A percentile compares a stretch with the other conserved stretches of the same genome.
phyloP scores from a whole-genome alignment of 2,113 vertebrate species.

The Elaphurus davidianus region DNA sequence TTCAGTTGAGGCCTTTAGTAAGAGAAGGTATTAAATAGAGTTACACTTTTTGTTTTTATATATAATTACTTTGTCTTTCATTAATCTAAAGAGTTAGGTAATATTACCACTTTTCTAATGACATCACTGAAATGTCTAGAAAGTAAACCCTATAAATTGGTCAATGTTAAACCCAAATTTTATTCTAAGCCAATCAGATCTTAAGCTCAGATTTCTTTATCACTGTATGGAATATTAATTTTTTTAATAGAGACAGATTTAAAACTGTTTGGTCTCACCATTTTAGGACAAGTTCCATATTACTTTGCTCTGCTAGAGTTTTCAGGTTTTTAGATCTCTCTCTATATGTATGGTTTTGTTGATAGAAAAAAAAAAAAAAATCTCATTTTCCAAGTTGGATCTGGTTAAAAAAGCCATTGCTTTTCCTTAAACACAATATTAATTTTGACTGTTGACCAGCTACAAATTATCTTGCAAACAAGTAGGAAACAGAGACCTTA shows the following conservation, averaged over 20 bases:
- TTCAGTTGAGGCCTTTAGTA: background rate
- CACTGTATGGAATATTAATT: background rate
- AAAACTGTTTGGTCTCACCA: background rate
- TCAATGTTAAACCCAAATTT: background rate
- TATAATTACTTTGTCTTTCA: background rate
- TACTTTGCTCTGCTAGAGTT: background rate
- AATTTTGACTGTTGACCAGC: constrained; percentile 21
- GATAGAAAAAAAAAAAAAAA: background rate
- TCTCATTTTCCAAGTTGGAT: constrained; percentile 14
- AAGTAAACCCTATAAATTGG: background rate
- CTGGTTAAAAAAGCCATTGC: background rate
- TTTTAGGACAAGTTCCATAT: background rate
- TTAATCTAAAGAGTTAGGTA: background rate
- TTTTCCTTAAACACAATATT: constrained; percentile 24
- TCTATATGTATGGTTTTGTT: background rate
- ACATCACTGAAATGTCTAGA: background rate
- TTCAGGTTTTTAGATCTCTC: background rate
- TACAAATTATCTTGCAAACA: constrained; percentile 18
- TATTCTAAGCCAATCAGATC: background rate
- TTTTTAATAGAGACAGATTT: background rate
- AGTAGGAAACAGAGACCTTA: background rate
- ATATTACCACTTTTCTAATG: background rate
- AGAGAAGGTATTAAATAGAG: background rate
- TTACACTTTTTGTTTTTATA: background rate
- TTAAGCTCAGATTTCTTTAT: background rate